Conservation (phyloP, 2,888 invertebrate species). For the Elegia similella region DNA sequence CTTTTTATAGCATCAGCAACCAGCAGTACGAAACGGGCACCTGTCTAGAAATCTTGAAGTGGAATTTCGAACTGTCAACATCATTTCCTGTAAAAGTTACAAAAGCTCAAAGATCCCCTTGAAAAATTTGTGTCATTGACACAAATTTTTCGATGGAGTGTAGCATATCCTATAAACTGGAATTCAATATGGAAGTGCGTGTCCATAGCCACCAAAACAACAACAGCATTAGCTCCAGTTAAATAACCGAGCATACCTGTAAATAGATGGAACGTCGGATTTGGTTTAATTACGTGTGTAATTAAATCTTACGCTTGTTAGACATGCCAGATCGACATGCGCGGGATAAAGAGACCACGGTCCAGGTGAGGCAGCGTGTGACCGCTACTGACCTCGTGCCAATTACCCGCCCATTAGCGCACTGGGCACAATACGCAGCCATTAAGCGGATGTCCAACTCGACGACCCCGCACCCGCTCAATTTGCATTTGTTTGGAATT, state of each 20-base stretch:
- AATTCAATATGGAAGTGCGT: not conserved
- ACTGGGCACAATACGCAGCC: constrained; percentile 62
- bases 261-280: constrained; percentile 40
- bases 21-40: too few relatives aligned
- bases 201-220: not conserved
- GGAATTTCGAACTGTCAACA: too few relatives aligned
- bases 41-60: too few relatives aligned
- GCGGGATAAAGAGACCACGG: constrained; percentile 35
- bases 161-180: too few relatives aligned
- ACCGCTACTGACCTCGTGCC: constrained; percentile 65
- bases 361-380: constrained; percentile 48
- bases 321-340: constrained; percentile 30
- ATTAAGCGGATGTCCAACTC: constrained; percentile 72
- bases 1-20: too few relatives aligned
- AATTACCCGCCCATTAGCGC: constrained; percentile 73
- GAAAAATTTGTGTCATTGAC: too few relatives aligned
- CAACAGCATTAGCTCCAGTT: not conserved
- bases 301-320: constrained; percentile 50
- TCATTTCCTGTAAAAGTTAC: too few relatives aligned
- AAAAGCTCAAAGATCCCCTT: too few relatives aligned
- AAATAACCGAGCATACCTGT: constrained; percentile 31
- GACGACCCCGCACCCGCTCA: constrained; percentile 51
- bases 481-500: constrained; percentile 78
- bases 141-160: too few relatives aligned
- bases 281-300: constrained; percentile 53